Percentiles rank a stretch among this genome's conserved stretches.
phyloP scores from a whole-genome alignment of 2,888 invertebrate genomes.

The Scaptodrosophila latifasciaeformis region DNA sequence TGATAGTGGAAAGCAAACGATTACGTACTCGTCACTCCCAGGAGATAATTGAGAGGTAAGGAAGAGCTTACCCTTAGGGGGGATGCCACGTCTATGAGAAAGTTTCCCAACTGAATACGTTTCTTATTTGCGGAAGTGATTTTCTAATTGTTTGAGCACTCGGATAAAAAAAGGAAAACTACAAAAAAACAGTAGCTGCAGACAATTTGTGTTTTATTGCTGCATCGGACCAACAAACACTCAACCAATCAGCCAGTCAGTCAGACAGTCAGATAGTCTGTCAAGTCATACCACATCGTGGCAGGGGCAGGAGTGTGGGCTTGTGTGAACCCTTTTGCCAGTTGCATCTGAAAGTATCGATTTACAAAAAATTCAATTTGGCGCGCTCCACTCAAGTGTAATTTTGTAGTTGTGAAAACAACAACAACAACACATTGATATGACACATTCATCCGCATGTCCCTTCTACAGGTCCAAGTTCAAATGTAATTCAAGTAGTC shows the following conservation, averaged over 20 bases:
- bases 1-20: conserved; percentile 37
- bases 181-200: conserved; percentile 39
- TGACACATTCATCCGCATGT: background rate
- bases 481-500: conserved; percentile 66
- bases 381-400: conserved; percentile 71
- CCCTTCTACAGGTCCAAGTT: conserved; percentile 32
- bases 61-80: background rate
- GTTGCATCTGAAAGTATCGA: conserved; percentile 55
- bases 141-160: conserved; percentile 32
- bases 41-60: conserved; percentile 41
- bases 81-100: conserved; percentile 38
- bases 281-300: too few relatives aligned
- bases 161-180: conserved; percentile 35
- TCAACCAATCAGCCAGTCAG: too few relatives aligned
- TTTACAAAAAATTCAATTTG: conserved; percentile 69
- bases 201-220: conserved; percentile 35
- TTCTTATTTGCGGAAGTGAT: conserved; percentile 63
- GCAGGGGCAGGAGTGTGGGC: too few relatives aligned
- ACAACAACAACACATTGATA: conserved; percentile 41
- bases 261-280: too few relatives aligned
- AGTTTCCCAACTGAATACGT: too few relatives aligned
- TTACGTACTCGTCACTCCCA: too few relatives aligned
- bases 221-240: conserved; percentile 23
- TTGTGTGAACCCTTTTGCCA: conserved; percentile 42
- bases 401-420: conserved; percentile 47